Base-by-base conservation (phyloP, 2,888 invertebrate species). In the Stegophylla sp. region DNA sequence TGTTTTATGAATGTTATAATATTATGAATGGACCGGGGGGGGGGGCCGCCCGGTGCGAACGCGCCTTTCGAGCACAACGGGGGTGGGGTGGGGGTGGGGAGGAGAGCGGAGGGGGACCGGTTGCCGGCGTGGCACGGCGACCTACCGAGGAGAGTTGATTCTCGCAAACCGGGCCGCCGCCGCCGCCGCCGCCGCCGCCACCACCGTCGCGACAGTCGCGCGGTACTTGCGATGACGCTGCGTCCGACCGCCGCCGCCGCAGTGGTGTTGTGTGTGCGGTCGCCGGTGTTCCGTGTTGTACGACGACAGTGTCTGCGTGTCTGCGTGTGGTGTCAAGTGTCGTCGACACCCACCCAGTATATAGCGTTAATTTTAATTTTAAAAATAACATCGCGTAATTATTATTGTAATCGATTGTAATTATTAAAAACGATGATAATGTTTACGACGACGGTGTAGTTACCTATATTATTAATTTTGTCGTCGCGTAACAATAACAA, bases 1-100 rank as follows among this genome's bases (percentile, higher is more conserved):
- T n/a, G n/a, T n/a, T n/a, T n/a, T n/a, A n/a, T n/a, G n/a, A n/a
- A n/a, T n/a, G n/a, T n/a, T n/a, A n/a, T n/a, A n/a, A n/a, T n/a
- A n/a, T 51, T 51, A 56, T 66, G 45, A 66, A 56, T 28, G 76
- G 12, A 67, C 61, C 41, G 43, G 41, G 10, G n/a, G n/a, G n/a
- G n/a, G n/a, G n/a, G n/a, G n/a, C n/a, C n/a, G n/a, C n/a, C 45
- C 34, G 69, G 69, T 41, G n/a, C 59, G 71, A 79, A 79, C 69
- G 69, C 48, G n/a, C 71, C 69, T 48, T 67, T 59, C 43, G 41
- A 34, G 23, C 41, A 17, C 64, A 20, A 51, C 45, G 63, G 28
- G 23, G 34, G 4, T 7, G 34, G 4, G 4, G 34, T 34, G 4
- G 7, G 4, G 7, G 34, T 34, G 34, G 4, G 34, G 7, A 3